A percentile compares a stretch with the other conserved stretches of the same genome.
phyloP scores from a whole-genome alignment of 2,113 vertebrate species.

The Eolophus roseicapilla region DNA sequence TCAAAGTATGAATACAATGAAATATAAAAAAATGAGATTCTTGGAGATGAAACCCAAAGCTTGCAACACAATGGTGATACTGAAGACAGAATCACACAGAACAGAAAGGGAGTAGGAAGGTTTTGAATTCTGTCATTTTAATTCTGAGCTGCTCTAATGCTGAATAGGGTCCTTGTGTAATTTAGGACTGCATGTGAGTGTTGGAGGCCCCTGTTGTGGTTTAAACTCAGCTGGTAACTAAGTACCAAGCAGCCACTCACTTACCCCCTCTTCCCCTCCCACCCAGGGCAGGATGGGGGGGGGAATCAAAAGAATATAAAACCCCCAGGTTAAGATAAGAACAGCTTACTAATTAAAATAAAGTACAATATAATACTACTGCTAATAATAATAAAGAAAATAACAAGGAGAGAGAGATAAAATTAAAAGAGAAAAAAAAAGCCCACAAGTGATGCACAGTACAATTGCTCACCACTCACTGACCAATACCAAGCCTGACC shows the following conservation, averaged over 20 bases:
- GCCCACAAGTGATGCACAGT: neutral
- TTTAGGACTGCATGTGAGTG: neutral
- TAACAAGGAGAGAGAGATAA: neutral
- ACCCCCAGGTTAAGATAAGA: neutral
- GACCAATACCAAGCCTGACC: neutral
- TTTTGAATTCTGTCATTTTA: neutral
- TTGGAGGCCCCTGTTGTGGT: neutral
- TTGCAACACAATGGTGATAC: neutral
- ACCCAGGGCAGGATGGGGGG: neutral
- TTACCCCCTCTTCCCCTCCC: neutral
- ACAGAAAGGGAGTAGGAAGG: neutral
- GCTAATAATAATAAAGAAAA: neutral
- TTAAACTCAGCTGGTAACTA: neutral
- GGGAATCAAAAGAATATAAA: neutral
- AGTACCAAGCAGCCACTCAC: neutral
- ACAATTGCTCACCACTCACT: neutral
- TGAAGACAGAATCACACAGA: neutral
- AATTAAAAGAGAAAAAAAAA: neutral
- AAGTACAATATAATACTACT: neutral
- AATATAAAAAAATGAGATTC: neutral
- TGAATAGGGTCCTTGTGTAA: neutral
- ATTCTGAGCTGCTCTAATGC: neutral
- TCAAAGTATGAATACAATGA: neutral
- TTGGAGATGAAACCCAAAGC: neutral
- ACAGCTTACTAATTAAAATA: neutral